Base-by-base conservation (phyloP, 2,888 invertebrate genomes). In the Pogonocherus hispidulus region DNA sequence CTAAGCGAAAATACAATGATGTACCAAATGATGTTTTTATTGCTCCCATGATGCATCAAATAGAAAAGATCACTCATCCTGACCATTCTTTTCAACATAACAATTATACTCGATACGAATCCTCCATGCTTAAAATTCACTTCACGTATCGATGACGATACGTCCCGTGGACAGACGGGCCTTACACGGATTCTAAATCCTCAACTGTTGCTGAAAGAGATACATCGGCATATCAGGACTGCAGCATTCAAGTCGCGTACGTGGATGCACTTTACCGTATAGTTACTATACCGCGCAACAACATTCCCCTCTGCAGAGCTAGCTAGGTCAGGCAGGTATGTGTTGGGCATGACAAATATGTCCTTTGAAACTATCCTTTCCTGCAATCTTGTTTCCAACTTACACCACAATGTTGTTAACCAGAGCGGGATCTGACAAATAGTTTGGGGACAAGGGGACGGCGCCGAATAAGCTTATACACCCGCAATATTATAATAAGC, bases 261-360 rank as follows among this genome's bases (percentile, higher is more conserved):
- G 57, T 44, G 57, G 27, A 44, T 57, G 46, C 57, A 57, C 14
- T 44, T 44, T 20, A 14, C 16, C 44, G 46, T 44, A 23, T 44
- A 23, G 27, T 8, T 27, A 27, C 27, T n/a, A n/a, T n/a, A n/a
- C n/a, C n/a, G n/a, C n/a, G n/a, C n/a, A 27, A n/a, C 19, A 37
- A 6, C 11, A 2, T 5, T 9, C 16, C 18, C 57, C 46, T 14
- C 18, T n/a, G 14, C 18, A 44, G 8, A 16, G 57, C 57, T 44
- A 57, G 57, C 57, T 44, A 57, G 57, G 57, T 57, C 57, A 57
- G 57, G 57, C 44, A 57, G 18, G 44, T 57, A 57, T 57, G 57
- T 57, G 68, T 64, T 64, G 63, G 59, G 63, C 59, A 68, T 68
- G 64, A 59, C 54, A 68, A 68, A 68, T 57, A 64, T 46, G 64